These are phyloP conservation scores for Phengaris arion DNA, from an alignment of 2,888 invertebrate species.

Conservation along the genomic window DNA sequence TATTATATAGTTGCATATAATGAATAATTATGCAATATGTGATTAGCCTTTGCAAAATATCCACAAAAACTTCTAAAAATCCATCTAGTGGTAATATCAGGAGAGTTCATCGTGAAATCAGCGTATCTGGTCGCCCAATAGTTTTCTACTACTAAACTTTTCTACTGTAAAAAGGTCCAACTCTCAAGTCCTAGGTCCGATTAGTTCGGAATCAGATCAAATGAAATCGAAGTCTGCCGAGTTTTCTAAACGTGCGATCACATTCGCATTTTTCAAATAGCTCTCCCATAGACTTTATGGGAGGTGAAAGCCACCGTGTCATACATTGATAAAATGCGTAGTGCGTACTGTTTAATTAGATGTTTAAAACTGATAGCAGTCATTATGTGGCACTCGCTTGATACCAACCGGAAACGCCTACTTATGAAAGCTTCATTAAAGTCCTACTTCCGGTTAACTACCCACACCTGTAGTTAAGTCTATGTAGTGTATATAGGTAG, in stretches of 20 bases:
- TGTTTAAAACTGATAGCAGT: constrained; percentile 22
- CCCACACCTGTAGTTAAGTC: background rate
- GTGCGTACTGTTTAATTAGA: constrained; percentile 26
- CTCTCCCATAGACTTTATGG: constrained; percentile 24
- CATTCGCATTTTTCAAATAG: constrained; percentile 24
- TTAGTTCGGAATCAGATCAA: constrained; percentile 11
- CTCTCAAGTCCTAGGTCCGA: background rate
- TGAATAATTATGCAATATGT: too few relatives aligned
- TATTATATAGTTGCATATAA: too few relatives aligned
- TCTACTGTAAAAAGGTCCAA: too few relatives aligned
- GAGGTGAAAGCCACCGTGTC: constrained; percentile 35
- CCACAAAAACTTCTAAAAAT: too few relatives aligned
- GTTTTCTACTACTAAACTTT: too few relatives aligned
- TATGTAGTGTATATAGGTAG: background rate
- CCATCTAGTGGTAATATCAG: too few relatives aligned
- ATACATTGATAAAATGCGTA: constrained; percentile 32
- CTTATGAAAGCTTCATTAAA: constrained; percentile 24
- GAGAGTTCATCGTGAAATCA: too few relatives aligned
- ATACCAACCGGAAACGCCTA: constrained; percentile 11
- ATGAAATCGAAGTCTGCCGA: background rate
- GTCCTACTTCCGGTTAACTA: constrained; percentile 1
- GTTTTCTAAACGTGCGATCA: constrained; percentile 12
- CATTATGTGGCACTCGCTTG: constrained; percentile 10
- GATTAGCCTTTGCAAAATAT: too few relatives aligned
- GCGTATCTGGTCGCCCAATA: too few relatives aligned